Base-by-base conservation (phyloP, 2,888 invertebrate species). In the Polydrusus tereticollis region DNA sequence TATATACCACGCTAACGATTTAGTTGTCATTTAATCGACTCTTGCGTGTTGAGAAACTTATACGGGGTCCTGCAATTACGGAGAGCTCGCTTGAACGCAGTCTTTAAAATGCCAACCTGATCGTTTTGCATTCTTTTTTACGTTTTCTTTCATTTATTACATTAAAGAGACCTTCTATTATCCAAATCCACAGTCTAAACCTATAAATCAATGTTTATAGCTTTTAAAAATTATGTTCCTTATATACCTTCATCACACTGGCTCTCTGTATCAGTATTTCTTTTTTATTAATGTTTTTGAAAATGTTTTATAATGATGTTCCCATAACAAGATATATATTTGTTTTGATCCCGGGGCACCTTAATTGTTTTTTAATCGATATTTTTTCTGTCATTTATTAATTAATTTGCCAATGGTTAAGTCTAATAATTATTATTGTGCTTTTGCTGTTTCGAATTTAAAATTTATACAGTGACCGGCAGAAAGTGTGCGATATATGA, bases 11-110 rank as follows among this genome's bases (percentile, higher is more conserved):
- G 77, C 73, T 79, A 81, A 81, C 81, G 79, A 81, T 80, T 81
- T 81, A 80, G 81, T 82, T 82, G 82, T 82, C 82, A 81, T 82
- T 78, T 79, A 79, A 81, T 80, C 78, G 78, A 78, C 70, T 69
- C 72, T 77, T 78, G 75, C 77, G 77, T 77, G 78, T 75, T 76
- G 77, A 75, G 78, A 76, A 75, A 76, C 77, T 72, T 76, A 78
- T 76, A 73, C 73, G 73, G 76, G 69, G 72, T 73, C 73, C 72
- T 75, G 70, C 75, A 75, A 75, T 75, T 75, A 75, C 72, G 58
- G 38, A 70, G 70, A 75, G 59, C 70, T 68, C 58, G 74, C 64
- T 64, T 71, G 68, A 74, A 71, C 73, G 75, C 71, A 66, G 72
- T 62, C 74, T 74, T 74, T 74, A 72, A 65, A 74, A 72, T 72